Percentiles rank a stretch among this genome's conserved stretches.
Evolutionary conservation across 2,797 vertebrate species (phyloP).

Genomic region (Pangasius macronema): DNA sequence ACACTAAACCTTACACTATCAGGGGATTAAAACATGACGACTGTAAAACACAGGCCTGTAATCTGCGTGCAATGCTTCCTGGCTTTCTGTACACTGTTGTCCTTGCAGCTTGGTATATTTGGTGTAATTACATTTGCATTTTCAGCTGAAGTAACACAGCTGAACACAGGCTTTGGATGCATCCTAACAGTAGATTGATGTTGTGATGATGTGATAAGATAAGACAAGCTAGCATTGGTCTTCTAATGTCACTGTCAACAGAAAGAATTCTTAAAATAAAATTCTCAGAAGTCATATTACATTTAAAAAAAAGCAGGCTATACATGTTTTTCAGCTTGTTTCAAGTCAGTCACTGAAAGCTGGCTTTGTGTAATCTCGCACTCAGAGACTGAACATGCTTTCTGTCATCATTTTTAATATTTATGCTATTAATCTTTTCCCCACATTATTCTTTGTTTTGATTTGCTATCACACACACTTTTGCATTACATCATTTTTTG

Average conservation of each 20-base stretch:
- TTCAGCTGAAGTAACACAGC: neutral
- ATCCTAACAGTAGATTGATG: neutral
- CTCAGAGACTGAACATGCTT: neutral
- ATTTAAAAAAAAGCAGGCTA: neutral
- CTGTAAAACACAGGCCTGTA: neutral
- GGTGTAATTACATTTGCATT: constrained; percentile 16
- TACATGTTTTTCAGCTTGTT: neutral
- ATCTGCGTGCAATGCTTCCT: neutral
- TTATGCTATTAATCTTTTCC: neutral
- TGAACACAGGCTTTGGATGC: neutral
- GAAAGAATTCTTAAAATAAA: neutral
- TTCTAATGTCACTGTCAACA: constrained; percentile 8
- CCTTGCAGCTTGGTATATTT: constrained; percentile 7
- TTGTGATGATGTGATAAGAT: constrained; percentile 11
- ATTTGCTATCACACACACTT: neutral
- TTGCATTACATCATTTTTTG: constrained; percentile 21
- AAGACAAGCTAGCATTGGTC: neutral
- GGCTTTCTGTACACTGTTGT: neutral
- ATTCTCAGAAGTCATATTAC: neutral
- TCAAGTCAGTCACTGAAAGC: neutral
- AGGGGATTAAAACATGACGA: neutral
- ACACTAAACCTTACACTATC: too few species aligned
- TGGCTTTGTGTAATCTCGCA: neutral
- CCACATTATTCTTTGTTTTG: neutral
- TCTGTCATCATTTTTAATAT: neutral